phyloP scores from a whole-genome alignment of 1,140 invertebrate species.

The Papilio dardanus region DNA sequence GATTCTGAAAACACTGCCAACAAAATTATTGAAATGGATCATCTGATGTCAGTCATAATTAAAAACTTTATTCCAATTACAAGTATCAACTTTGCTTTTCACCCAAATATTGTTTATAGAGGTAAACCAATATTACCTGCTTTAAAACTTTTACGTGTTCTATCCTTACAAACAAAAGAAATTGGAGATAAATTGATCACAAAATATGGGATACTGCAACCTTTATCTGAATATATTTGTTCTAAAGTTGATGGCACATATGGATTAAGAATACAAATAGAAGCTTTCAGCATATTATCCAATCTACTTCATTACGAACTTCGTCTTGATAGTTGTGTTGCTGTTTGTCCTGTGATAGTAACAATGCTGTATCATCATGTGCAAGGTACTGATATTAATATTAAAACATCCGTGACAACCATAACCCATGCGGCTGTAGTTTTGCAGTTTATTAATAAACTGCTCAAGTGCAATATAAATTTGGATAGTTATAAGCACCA shows the following conservation, averaged over 20 bases:
- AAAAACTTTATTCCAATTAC: constrained; percentile 84
- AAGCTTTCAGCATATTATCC: constrained; percentile 81
- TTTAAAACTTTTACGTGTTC: constrained; percentile 81
- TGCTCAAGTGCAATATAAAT: constrained; percentile 55
- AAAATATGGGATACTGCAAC: constrained; percentile 79
- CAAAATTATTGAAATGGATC: constrained; percentile 83
- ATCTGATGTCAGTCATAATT: constrained; percentile 84
- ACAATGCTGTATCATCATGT: constrained; percentile 81
- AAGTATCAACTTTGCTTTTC: constrained; percentile 63
- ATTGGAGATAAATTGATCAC: constrained; percentile 63
- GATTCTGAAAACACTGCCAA: constrained; percentile 85
- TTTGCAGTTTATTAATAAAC: constrained; percentile 65
- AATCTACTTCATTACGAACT: constrained; percentile 75
- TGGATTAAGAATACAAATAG: constrained; percentile 84
- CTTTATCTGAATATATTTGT: constrained; percentile 78
- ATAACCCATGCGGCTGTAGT: constrained; percentile 80
- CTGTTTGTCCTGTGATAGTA: constrained; percentile 72
- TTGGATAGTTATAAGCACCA: constrained; percentile 57
- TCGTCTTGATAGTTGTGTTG: constrained; percentile 63
- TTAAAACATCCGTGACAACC: constrained; percentile 73
- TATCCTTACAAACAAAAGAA: constrained; percentile 75
- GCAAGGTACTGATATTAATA: constrained; percentile 76
- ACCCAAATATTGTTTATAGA: constrained; percentile 65
- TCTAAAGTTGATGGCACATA: constrained; percentile 77
- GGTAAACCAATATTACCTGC: constrained; percentile 78